Conservation (phyloP, 1,140 invertebrate genomes). For the Scylla paramamosain region DNA sequence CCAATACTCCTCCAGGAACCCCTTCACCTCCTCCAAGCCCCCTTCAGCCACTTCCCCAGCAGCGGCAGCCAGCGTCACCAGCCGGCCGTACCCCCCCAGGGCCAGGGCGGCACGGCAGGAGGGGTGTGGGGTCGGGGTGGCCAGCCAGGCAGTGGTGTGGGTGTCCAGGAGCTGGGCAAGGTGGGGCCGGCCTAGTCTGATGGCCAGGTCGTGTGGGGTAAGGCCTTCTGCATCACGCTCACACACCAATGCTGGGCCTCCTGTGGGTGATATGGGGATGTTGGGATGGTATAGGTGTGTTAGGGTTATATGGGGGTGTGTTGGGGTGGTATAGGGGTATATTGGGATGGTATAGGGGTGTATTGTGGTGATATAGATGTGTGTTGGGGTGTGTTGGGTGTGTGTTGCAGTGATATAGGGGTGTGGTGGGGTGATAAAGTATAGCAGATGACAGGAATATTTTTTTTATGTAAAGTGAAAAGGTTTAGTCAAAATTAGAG, state of each 20-base stretch:
- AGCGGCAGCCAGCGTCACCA: slow-evolving; percentile 19
- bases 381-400: too few species aligned
- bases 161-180: slow-evolving; percentile 41
- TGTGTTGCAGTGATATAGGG: too few species aligned
- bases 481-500: too few species aligned
- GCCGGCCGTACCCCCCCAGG: slow-evolving; percentile 59
- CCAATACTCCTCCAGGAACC: slow-evolving; percentile 49
- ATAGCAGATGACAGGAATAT: too few species aligned
- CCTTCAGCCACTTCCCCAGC: slow-evolving; percentile 16
- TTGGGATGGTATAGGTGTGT: background rate
- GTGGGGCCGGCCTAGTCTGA: background rate
- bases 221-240: slow-evolving; percentile 52
- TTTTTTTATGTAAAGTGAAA: too few species aligned
- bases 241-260: slow-evolving; percentile 52
- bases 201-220: slow-evolving; percentile 51
- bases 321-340: too few species aligned
- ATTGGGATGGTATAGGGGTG: too few species aligned
- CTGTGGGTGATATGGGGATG: background rate
- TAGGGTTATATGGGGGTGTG: too few species aligned
- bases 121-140: slow-evolving; percentile 52
- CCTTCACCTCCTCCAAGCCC: slow-evolving; percentile 36
- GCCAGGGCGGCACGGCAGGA: slow-evolving; percentile 47
- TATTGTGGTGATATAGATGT: too few species aligned
- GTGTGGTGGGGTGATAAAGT: too few species aligned
- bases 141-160: slow-evolving; percentile 41